A percentile compares a stretch with the other conserved stretches of the same genome.
Conservation (phyloP, 2,888 invertebrate species). For the Epirrita christyi region DNA sequence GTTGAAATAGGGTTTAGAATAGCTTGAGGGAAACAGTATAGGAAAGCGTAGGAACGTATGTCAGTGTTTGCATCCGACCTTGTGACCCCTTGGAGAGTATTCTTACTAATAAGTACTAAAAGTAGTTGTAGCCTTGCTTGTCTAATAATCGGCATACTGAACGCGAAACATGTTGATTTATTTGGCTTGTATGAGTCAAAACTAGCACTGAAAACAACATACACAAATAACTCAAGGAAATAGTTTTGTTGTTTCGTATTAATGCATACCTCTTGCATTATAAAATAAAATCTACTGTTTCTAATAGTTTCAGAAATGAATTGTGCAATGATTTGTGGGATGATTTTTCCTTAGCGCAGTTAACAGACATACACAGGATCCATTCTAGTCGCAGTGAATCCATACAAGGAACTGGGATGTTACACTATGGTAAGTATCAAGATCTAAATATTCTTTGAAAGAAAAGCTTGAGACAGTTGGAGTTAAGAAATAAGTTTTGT, state of each 20-base stretch:
- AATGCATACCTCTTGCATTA: neutral
- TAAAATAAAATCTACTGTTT: neutral
- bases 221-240: neutral
- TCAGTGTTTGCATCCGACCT: too few species aligned
- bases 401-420: conserved; percentile 95
- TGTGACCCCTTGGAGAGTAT: too few species aligned
- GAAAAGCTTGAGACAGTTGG: too few species aligned
- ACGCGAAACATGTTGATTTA: too few species aligned
- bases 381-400: conserved; percentile 96
- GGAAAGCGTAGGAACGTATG: too few species aligned
- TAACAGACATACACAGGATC: conserved; percentile 96
- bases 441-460: too few species aligned
- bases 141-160: too few species aligned
- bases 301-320: neutral
- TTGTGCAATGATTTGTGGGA: conserved; percentile 2
- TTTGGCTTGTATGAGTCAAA: neutral
- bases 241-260: neutral
- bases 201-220: neutral
- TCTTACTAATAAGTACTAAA: too few species aligned
- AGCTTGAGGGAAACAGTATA: neutral
- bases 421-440: conserved; percentile 95
- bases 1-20: conserved; percentile 4
- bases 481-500: too few species aligned
- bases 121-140: too few species aligned
- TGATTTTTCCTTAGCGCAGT: conserved; percentile 84